Conservation (phyloP, 2,113 vertebrate species). For the Vidua macroura region DNA sequence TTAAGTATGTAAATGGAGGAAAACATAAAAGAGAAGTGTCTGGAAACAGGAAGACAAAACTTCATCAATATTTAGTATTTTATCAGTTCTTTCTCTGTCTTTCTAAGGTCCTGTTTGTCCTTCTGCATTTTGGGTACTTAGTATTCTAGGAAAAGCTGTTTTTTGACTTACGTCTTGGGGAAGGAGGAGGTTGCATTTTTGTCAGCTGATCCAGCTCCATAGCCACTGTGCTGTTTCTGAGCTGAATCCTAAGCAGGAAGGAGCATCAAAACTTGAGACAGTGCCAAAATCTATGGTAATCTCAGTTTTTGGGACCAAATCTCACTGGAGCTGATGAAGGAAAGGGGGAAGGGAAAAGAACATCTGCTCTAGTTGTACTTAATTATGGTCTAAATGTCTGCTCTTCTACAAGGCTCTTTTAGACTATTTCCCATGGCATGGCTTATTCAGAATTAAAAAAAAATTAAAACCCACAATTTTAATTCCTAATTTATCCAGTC, state of each 20-base stretch:
- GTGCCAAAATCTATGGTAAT: not conserved
- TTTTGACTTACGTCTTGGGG: not conserved
- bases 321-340: not conserved
- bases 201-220: not conserved
- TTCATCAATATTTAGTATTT: not conserved
- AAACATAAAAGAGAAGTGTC: not conserved
- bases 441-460: not conserved
- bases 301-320: not conserved
- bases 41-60: not conserved
- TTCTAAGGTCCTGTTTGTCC: not conserved
- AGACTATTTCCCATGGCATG: not conserved
- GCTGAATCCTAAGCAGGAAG: not conserved
- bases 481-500: constrained; percentile 2
- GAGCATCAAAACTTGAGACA: not conserved
- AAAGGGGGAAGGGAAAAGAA: not conserved
- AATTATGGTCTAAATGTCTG: not conserved
- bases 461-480: not conserved
- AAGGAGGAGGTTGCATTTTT: not conserved
- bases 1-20: not conserved
- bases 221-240: not conserved
- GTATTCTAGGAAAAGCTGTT: not conserved
- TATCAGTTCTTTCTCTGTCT: not conserved
- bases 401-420: not conserved
- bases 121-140: not conserved
- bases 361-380: not conserved